These are phyloP conservation scores for Saturnia pavonia DNA, from an alignment of 2,888 invertebrate genomes.

Conservation along the genomic window DNA sequence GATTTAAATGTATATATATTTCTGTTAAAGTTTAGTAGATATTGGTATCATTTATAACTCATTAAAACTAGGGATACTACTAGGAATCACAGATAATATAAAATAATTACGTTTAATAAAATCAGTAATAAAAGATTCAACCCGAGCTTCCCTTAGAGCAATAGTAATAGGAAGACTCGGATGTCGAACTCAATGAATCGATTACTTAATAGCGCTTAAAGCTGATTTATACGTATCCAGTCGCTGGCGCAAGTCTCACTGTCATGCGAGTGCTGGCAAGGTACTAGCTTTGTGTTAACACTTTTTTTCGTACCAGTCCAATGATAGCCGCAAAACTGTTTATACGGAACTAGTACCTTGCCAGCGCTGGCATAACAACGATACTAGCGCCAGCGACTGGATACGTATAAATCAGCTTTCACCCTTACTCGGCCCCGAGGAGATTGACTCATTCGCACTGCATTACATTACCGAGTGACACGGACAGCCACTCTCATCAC, in stretches of 20 bases:
- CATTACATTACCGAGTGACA: slow-evolving; percentile 80
- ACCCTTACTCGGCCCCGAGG: slow-evolving; percentile 69
- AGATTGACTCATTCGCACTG: slow-evolving; percentile 82
- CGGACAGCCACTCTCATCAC: slow-evolving; percentile 78
- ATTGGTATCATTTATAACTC: background rate
- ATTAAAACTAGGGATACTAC: slow-evolving; percentile 1
- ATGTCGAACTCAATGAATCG: slow-evolving; percentile 63
- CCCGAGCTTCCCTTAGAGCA: slow-evolving; percentile 43
- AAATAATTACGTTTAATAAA: background rate
- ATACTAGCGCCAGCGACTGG: too few species aligned
- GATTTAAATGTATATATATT: too few species aligned
- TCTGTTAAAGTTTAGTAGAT: background rate
- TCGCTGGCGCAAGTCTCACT: too few species aligned
- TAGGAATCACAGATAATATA: background rate
- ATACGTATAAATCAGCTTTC: too few species aligned
- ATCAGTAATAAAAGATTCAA: slow-evolving; percentile 34
- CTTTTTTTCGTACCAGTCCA: too few species aligned
- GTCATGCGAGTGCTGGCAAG: too few species aligned
- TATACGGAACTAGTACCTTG: too few species aligned
- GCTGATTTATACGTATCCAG: too few species aligned
- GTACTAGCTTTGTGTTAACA: too few species aligned
- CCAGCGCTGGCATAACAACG: too few species aligned
- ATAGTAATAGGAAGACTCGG: slow-evolving; percentile 47
- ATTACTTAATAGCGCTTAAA: slow-evolving; percentile 77
- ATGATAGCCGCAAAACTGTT: too few species aligned